Base-by-base conservation (phyloP, 2,797 vertebrate species). In the Sebastes matsubarae region DNA sequence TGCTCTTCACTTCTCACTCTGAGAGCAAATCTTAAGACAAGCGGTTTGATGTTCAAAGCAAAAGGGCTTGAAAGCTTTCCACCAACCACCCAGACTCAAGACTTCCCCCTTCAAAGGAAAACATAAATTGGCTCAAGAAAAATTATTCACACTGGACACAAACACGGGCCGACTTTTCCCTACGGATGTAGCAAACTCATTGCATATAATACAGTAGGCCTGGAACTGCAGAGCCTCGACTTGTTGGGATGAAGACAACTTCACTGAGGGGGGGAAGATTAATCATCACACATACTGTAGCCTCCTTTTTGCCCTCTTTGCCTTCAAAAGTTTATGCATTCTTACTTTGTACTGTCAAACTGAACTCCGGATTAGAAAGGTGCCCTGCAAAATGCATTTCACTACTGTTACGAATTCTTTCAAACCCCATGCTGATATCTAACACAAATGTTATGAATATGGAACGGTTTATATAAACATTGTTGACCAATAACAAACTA, bases 31-130 rank as follows among this genome's bases (percentile, higher is more conserved):
- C 88, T 91, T 92, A 92, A 93, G 85, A 93, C 92, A 93, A 89
- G 82, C 89, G 66, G 91, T 94, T 92, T 93, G 93, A 94, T 88
- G 88, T 91, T 94, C 90, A 89, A 94, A 93, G 93, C 82, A 84
- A 90, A 88, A 90, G 83, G 86, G 84, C 85, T 91, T 92, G 90
- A 91, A 94, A 93, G 92, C 91, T 88, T 92, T 83, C 70, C 81
- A 87, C 87, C 90, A 91, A 72, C 92, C 87, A 87, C 84, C 89
- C 87, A 83, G 89, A 90, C 89, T 89, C 77, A 61, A 84, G 79
- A 87, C 88, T 87, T 77, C 89, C 87, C 65, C 84, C 87, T 85
- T 93, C 91, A 94, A 88, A 91, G 82, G 72, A 87, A 92, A 90
- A 93, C 90, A 93, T 83, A 90, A 94, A 91, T 92, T 90, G 92